These are phyloP conservation scores for Mizuhopecten yessoensis DNA, from an alignment of 1,140 invertebrate genomes.

Conservation along the genomic window DNA sequence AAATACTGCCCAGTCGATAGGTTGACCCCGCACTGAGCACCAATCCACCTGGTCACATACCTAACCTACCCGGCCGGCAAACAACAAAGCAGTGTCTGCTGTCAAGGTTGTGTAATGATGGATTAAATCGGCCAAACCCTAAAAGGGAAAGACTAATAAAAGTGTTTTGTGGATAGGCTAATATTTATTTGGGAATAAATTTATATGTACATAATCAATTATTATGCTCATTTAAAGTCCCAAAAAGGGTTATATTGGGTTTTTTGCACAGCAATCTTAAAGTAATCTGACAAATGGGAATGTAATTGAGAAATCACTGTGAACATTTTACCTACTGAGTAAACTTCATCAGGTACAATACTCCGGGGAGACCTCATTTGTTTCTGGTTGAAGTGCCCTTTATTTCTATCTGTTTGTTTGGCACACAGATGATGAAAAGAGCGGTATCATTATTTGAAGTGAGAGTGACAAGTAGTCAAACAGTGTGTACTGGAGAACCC, in stretches of 20 bases:
- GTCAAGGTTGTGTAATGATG: neutral
- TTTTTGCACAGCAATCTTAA: neutral
- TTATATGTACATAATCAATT: constrained; percentile 40
- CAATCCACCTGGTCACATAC: neutral
- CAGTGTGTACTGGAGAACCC: neutral
- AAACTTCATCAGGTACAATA: neutral
- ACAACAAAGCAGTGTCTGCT: neutral
- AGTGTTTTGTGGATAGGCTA: constrained; percentile 31
- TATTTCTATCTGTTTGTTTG: constrained; percentile 26
- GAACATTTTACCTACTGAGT: constrained; percentile 38
- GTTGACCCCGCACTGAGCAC: neutral
- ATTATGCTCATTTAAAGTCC: constrained; percentile 11
- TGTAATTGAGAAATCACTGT: constrained; percentile 38
- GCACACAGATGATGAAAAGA: constrained; percentile 22
- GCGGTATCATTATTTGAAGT: neutral
- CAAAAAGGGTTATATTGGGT: neutral
- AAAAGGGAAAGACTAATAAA: constrained; percentile 14
- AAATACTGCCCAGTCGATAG: neutral
- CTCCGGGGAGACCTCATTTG: constrained; percentile 22
- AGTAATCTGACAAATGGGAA: neutral
- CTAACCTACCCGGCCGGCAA: neutral
- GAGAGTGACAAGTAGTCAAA: constrained; percentile 32
- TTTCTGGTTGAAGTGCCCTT: constrained; percentile 20
- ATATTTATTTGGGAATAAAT: constrained; percentile 12
- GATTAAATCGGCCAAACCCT: neutral